Base-by-base conservation (phyloP, 1,140 invertebrate species). In the Ganaspis sp. region DNA sequence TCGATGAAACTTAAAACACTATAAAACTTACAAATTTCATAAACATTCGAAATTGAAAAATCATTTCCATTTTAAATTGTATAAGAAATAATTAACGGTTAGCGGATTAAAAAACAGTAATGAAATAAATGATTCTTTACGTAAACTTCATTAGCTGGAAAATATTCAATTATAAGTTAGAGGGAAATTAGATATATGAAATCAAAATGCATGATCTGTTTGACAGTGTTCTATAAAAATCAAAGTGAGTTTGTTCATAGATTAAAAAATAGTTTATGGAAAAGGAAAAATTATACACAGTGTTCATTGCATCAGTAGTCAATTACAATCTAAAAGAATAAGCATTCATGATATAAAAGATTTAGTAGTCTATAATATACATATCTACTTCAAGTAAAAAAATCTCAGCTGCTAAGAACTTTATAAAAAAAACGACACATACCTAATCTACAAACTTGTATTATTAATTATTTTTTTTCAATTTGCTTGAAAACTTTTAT, bases 51-150 rank as follows among this genome's bases (percentile, higher is more conserved):
- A 49, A 49, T 49, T 49, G 11, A 0, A 4, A 45, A 49, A 49
- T 49, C 12, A 49, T 49, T n/a, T 49, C n/a, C 45, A 49, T 17
- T 5, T 49, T 49, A 49, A 49, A 49, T 49, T 49, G 45, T 49
- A 49, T 49, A 49, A 49, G 17, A 49, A 49, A 49, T 49, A 17
- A 49, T 49, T 49, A 49, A 49, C 45, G 45, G 45, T 49, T n/a
- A 34, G 45, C 5, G 15, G 45, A 6, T 17, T 49, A 49, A 49
- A 49, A 49, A 49, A 49, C 45, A n/a, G 45, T 49, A 49, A 49
- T 49, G 17, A 49, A 49, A 49, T 49, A 49, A 49, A 49, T 49
- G 45, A 49, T 49, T 49, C 45, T 49, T 49, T 49, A 49, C 45
- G 45, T 49, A 49, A 49, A 49, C 45, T 49, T 49, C 45, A 49